Conservation (phyloP, 2,888 invertebrate species). For the Philopedon plagiatum region DNA sequence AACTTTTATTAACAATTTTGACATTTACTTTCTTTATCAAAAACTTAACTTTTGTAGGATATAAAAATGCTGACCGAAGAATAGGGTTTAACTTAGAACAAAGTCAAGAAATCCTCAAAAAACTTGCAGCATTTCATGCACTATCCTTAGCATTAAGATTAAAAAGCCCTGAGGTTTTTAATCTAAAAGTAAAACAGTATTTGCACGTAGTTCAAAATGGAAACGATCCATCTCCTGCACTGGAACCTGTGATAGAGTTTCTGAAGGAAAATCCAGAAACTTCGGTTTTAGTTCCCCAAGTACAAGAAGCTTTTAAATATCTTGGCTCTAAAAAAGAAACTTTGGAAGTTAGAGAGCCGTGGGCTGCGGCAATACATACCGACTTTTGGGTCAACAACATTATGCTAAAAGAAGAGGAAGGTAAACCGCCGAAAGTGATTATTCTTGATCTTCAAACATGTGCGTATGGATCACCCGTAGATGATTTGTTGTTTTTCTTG, state of each 20-base stretch:
- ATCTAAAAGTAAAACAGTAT: slow-evolving; percentile 59
- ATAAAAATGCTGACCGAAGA: slow-evolving; percentile 66
- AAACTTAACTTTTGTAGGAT: slow-evolving; percentile 59
- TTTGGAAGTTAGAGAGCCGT: slow-evolving; percentile 4
- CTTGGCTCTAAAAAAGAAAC: background rate
- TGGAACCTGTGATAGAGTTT: background rate
- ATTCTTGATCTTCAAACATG: slow-evolving; percentile 37
- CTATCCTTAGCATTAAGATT: slow-evolving; percentile 70
- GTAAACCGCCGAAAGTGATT: slow-evolving; percentile 20
- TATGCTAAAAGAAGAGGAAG: slow-evolving; percentile 27
- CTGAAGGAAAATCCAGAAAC: background rate
- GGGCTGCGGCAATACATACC: slow-evolving; percentile 27
- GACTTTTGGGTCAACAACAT: slow-evolving; percentile 45
- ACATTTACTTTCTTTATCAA: background rate
- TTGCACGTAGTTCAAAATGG: background rate
- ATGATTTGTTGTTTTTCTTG: slow-evolving; percentile 38
- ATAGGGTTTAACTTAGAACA: slow-evolving; percentile 69
- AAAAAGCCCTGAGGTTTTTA: slow-evolving; percentile 64
- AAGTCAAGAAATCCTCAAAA: slow-evolving; percentile 65
- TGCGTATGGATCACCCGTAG: slow-evolving; percentile 3
- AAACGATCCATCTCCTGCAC: background rate
- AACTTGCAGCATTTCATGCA: slow-evolving; percentile 72
- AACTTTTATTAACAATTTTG: no score
- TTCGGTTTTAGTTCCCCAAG: background rate
- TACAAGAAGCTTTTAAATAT: background rate